Percentiles rank a stretch among this genome's conserved stretches.
Evolutionary conservation across 2,888 invertebrate genomes (phyloP).

Genomic region (Netelia melanura): DNA sequence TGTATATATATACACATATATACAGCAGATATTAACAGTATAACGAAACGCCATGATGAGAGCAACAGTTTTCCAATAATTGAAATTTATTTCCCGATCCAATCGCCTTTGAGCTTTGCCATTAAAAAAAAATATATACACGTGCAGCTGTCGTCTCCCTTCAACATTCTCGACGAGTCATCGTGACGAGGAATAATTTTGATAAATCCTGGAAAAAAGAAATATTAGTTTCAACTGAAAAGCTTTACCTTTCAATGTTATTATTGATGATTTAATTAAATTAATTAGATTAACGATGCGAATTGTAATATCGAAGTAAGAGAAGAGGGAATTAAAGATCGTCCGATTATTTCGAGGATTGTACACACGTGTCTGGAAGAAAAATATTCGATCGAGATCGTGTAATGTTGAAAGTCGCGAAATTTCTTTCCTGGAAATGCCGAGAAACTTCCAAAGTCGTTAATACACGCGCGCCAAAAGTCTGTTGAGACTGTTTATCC

Average conservation of each 20-base stretch:
- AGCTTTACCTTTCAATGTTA: too few relatives aligned
- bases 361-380: too few relatives aligned
- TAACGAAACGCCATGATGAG: conserved; percentile 14
- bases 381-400: conserved; percentile 10
- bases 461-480: background rate
- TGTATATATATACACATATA: conserved; percentile 3
- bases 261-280: too few relatives aligned
- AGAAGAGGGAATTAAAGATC: background rate
- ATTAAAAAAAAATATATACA: conserved; percentile 8
- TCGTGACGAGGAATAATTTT: conserved; percentile 36
- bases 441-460: background rate
- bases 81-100: conserved; percentile 60
- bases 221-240: background rate
- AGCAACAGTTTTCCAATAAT: conserved; percentile 67
- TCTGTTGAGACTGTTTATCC: conserved; percentile 32
- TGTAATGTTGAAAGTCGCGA: background rate
- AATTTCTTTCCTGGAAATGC: conserved; percentile 28
- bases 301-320: background rate
- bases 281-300: background rate
- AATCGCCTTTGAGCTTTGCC: conserved; percentile 29
- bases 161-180: conserved; percentile 5
- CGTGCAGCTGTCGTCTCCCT: conserved; percentile 6
- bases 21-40: background rate
- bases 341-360: too few relatives aligned
- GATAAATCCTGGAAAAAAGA: background rate